phyloP scores from a whole-genome alignment of 2,113 vertebrate genomes.

The Saguinus midas region DNA sequence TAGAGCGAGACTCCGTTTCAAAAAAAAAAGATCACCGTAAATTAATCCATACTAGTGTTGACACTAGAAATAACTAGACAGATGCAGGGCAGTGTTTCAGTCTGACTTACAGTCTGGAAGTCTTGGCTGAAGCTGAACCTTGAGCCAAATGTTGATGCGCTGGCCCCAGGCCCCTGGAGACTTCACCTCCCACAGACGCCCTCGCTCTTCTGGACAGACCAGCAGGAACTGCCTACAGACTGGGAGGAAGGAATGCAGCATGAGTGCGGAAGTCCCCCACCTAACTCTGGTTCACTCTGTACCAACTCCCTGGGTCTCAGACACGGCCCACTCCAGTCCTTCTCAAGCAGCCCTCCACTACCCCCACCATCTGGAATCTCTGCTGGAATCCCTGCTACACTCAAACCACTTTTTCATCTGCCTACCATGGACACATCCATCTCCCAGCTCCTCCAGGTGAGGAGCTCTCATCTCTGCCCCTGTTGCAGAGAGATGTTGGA shows the following conservation, averaged over 20 bases:
- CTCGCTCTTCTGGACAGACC: conserved; percentile 80
- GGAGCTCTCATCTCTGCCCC: accelerated
- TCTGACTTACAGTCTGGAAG: conserved; percentile 78
- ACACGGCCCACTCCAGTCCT: background rate
- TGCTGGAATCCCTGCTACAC: background rate
- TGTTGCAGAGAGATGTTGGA: too few relatives aligned
- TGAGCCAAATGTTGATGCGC: conserved; percentile 92
- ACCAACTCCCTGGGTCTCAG: accelerated
- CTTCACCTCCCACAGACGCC: conserved; percentile 92
- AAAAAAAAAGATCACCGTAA: accelerated
- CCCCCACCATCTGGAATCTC: background rate
- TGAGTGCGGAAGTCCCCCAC: background rate
- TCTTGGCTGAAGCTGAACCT: conserved; percentile 83
- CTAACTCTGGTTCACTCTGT: accelerated
- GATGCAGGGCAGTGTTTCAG: background rate
- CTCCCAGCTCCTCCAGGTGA: accelerated
- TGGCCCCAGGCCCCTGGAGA: conserved; percentile 91
- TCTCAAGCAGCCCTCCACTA: too few relatives aligned
- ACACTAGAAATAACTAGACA: accelerated
- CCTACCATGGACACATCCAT: background rate
- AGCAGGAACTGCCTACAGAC: conserved; percentile 91
- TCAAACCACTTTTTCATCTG: accelerated
- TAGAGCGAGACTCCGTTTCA: too few relatives aligned
- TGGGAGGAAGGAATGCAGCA: conserved; percentile 49
- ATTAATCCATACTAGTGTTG: accelerated